phyloP scores from a whole-genome alignment of 2,113 vertebrate species.

The Felis catus region DNA sequence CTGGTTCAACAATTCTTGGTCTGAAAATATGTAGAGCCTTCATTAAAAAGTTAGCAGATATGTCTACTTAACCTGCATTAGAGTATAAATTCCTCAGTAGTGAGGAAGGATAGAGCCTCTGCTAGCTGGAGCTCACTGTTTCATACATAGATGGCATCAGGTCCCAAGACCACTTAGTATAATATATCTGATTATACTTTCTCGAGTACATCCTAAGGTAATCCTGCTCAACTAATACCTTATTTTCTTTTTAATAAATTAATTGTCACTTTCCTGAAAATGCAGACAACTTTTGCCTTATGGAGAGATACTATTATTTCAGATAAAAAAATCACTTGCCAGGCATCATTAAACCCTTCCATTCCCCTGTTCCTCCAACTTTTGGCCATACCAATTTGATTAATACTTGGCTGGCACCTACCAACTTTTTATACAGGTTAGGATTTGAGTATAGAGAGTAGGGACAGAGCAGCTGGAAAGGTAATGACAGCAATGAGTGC shows the following conservation, averaged over 20 bases:
- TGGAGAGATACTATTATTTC: background rate
- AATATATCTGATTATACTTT: background rate
- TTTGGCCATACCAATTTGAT: background rate
- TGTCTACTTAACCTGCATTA: background rate
- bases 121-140: background rate
- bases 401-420: background rate
- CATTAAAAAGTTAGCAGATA: background rate
- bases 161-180: background rate
- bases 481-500: background rate
- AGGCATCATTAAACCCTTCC: background rate
- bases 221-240: background rate
- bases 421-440: background rate
- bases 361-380: background rate
- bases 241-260: background rate
- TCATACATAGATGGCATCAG: background rate
- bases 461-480: background rate
- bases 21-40: background rate
- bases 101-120: background rate
- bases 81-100: background rate
- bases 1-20: background rate
- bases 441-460: background rate
- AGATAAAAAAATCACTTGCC: background rate
- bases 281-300: background rate
- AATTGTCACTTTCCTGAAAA: background rate
- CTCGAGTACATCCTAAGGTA: background rate